A percentile compares a stretch with the other conserved stretches of the same genome.
phyloP scores from a whole-genome alignment of 2,888 invertebrate species.

The Keiferia lycopersicella region DNA sequence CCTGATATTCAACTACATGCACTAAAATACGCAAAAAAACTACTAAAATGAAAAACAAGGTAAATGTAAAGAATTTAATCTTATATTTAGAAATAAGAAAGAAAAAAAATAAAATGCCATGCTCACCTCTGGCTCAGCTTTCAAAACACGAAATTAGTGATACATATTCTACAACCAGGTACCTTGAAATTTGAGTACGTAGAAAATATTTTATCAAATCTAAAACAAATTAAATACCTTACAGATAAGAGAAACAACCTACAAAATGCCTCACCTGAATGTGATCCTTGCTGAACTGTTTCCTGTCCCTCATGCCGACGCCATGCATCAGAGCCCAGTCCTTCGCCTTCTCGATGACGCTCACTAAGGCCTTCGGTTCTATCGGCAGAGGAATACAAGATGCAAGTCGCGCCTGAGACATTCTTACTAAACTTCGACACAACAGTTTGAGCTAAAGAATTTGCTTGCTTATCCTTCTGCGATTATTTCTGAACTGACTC shows the following conservation, averaged over 20 bases:
- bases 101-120: too few relatives aligned
- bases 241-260: not conserved
- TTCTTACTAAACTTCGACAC: slow-evolving; percentile 37
- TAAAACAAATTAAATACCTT: not conserved
- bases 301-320: slow-evolving; percentile 88
- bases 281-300: slow-evolving; percentile 84
- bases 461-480: not conserved
- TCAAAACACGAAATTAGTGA: too few relatives aligned
- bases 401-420: slow-evolving; percentile 75
- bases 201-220: not conserved
- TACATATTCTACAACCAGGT: too few relatives aligned
- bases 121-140: too few relatives aligned
- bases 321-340: slow-evolving; percentile 94
- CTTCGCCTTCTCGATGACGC: slow-evolving; percentile 87
- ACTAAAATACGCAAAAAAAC: too few relatives aligned
- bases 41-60: too few relatives aligned
- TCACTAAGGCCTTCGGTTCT: slow-evolving; percentile 82
- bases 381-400: slow-evolving; percentile 86
- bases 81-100: too few relatives aligned
- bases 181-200: not conserved
- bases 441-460: not conserved
- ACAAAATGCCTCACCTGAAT: slow-evolving; percentile 72
- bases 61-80: too few relatives aligned
- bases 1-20: too few relatives aligned
- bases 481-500: not conserved